phyloP scores from a whole-genome alignment of 2,888 invertebrate species.

The Bimastos eiseni region DNA sequence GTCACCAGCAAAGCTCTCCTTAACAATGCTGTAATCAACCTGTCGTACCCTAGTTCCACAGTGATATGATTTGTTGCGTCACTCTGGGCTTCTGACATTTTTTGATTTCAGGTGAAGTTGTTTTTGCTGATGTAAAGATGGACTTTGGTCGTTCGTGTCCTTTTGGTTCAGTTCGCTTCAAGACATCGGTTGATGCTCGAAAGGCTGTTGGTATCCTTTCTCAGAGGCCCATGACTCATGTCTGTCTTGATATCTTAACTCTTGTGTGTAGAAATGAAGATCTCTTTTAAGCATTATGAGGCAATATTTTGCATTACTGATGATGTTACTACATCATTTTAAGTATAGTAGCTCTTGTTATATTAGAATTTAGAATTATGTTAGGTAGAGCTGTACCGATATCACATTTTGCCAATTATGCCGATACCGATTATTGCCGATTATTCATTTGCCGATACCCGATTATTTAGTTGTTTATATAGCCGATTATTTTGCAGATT shows the following conservation, averaged over 20 bases:
- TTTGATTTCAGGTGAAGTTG: constrained; percentile 13
- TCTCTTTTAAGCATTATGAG: neutral
- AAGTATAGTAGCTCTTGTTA: neutral
- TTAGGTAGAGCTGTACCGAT: no score
- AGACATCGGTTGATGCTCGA: constrained; percentile 3
- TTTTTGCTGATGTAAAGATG: constrained; percentile 19
- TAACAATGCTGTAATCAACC: neutral
- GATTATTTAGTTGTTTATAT: no score
- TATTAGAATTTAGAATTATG: no score
- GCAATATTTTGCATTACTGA: neutral
- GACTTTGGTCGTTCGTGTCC: constrained; percentile 9
- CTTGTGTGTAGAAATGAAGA: neutral
- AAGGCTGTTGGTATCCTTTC: constrained; percentile 16
- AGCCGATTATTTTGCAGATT: no score
- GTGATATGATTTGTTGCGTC: neutral
- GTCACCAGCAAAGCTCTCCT: neutral
- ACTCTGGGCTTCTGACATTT: neutral
- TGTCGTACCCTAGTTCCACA: neutral
- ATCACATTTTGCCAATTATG: no score
- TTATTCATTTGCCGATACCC: no score
- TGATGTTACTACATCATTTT: neutral
- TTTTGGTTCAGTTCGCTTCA: constrained; percentile 21
- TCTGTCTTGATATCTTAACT: no score
- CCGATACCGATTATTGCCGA: no score
- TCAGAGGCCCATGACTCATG: neutral